Base-by-base conservation (phyloP, 2,888 invertebrate genomes). In the Dioctria linearis region DNA sequence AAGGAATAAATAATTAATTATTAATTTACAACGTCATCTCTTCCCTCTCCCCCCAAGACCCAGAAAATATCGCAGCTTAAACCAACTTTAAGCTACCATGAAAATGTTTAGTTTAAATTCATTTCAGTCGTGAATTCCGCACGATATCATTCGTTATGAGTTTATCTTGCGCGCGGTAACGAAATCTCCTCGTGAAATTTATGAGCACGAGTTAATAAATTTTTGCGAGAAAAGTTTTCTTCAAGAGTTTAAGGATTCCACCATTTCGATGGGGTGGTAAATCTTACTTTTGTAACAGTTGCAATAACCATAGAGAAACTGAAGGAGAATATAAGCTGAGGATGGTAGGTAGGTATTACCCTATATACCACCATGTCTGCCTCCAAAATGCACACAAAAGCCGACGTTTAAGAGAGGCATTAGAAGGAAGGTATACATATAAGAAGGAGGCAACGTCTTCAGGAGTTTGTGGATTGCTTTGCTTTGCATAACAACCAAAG, bases 141-240 rank as follows among this genome's bases (percentile, higher is more conserved):
- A 54, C 54, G 11, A 11, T 11, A 11, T 6, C 8, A 54, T 54
- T 54, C 54, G 11, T 11, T 11, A 54, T n/a, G n/a, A n/a, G 11
- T n/a, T 11, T 11, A 39, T 39, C 59, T 39, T n/a, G n/a, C 40
- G 4, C 63, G 51, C 51, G 3, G 11, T 54, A 54, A 6, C 9
- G 11, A 54, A 54, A 54, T 42, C 9, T 39, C 39, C 59, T 59
- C 37, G 46, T 46, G 46, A 76, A 76, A 76, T 76, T 76, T 76
- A 76, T 49, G 76, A 49, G 9, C n/a, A 43, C 46, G 76, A 63
- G 63, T 76, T 76, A 76, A 76, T 76, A 76, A 76, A 76, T 63
- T 63, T 76, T 75, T 75, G n/a, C 40, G 11, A 25, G 25, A 13
- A 75, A 75, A 75, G 59, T 57, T 75, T 63, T 25, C 25, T 25